Evolutionary conservation across 2,113 vertebrate genomes (phyloP), one percentile per base, ranked within the genome.

Genomic region (Euleptes europaea): DNA sequence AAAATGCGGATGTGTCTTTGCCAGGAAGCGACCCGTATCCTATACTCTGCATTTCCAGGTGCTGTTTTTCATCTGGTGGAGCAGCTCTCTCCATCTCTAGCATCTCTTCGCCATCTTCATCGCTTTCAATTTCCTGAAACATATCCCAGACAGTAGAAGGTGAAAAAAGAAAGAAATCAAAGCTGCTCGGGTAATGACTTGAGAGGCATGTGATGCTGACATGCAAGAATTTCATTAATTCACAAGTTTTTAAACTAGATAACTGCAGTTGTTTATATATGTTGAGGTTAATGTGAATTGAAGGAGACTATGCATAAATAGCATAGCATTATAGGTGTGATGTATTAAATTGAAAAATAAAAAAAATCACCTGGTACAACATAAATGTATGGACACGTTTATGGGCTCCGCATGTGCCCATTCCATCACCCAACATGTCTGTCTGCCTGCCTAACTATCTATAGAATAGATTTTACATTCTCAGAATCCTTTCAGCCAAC

Each of bases 1-100:
- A 71, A 84, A 77, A 73, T 14, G 2, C 17, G 17, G n/a, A 13
- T 19, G 8, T 9, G 1, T 23, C 3, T 31, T 86, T 74, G 26
- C 33, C 21, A 38, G 11, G 1, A 78, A 89, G 86, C 3, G 93
- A 89, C 26, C 96, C 95, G 1, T 97, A 96, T 11, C 83, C 90
- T 75, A 49, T 71, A 49, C 51, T 47, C 21, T 83, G 47, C 33
- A 85, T 2, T 19, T 92, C 89, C 51, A 96, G 81, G 21, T 87
- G 81, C 42, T 70, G 23, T 44, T 40, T 89, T 85, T 96, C 95
- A 66, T 73, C 54, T n/a, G 28, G 47, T 65, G 83, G 54, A 17
- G 40, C 72, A 21, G 31, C 0, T 0, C 14, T 31, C 21, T 80
- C 86, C 57, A 54, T 70, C 72, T 86, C 31, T 4, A 49, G 63